Evolutionary conservation across 2,113 vertebrate species (phyloP).

Genomic region (Apteryx mantelli): DNA sequence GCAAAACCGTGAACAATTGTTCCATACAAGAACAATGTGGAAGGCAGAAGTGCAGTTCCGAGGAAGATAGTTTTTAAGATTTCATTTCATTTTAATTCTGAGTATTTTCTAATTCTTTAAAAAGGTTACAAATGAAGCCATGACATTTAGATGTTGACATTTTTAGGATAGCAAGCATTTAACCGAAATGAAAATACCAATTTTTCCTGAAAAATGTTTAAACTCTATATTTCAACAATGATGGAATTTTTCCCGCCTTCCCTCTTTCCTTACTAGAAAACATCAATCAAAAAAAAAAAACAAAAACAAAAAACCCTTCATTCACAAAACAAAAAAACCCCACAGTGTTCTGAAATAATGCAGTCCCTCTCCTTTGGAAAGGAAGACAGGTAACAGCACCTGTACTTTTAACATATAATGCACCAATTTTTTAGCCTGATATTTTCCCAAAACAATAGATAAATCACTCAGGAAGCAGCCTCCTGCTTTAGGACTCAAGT

Average conservation of each 20-base stretch:
- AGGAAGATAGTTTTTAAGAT: background rate
- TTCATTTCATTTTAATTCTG: too few species aligned
- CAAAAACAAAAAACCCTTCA: too few species aligned
- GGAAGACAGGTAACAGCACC: background rate
- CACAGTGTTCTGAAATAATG: too few species aligned
- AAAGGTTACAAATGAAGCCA: too few species aligned
- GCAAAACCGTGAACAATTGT: background rate
- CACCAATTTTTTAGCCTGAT: background rate
- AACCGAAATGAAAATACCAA: too few species aligned
- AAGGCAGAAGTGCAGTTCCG: background rate
- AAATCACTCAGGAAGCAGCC: background rate
- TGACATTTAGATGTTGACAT: too few species aligned
- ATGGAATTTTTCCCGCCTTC: background rate
- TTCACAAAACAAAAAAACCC: too few species aligned
- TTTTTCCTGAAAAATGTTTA: background rate
- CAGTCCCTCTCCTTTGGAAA: background rate
- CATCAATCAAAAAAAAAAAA: background rate
- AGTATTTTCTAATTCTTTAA: too few species aligned
- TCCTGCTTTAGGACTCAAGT: background rate
- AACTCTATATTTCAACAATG: background rate
- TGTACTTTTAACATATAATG: background rate
- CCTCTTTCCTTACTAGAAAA: background rate
- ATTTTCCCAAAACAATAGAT: background rate
- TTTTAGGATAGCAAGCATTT: too few species aligned
- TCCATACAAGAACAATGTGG: background rate